Evolutionary conservation across 2,888 invertebrate genomes (phyloP), one percentile per base, ranked within the genome.

Genomic region (Toxonevra muliebris): DNA sequence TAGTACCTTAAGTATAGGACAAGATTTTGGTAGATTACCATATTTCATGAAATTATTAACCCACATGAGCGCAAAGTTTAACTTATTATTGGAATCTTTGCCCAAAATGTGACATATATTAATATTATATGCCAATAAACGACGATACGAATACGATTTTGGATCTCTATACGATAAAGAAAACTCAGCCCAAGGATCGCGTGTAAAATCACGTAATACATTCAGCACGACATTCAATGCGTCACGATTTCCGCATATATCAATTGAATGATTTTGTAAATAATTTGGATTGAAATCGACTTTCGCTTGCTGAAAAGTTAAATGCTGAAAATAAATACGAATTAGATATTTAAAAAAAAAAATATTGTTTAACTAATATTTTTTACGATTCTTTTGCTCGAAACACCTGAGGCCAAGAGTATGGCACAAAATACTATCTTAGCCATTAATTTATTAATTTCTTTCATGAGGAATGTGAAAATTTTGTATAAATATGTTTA

Each of bases 81-180:
- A 15, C 41, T 52, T 40, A 11, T 61, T 73, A 9, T 61, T 70
- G 0, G 15, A 19, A 2, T 7, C 3, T 20, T 61, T 55, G 0
- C 20, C 50, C 66, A 79, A 64, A 70, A 80, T 57, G 7, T 48
- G 69, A 41, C 80, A 80, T 45, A 77, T 65, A 55, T 80, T 75
- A 15, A 80, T 54, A 1, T 68, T 70, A 8, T 79, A 76, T 0
- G 69, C 69, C n/a, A 79, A 75, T 0, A 79, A 61, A 20, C 71
- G 76, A 20, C 77, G 79, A 41, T 72, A 77, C 11, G 54, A 66
- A 13, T 20, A 19, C 10, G n/a, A 12, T 10, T 63, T 68, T 5
- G 42, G 13, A 19, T 43, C 17, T 13, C 43, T 59, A 1, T n/a
- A 43, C 0, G 11, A n/a, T 10, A 67, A 19, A 0, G 17, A 50